A percentile compares a stretch with the other conserved stretches of the same genome.
phyloP scores from a whole-genome alignment of 2,113 vertebrate species.

The Trematomus loennbergii region DNA sequence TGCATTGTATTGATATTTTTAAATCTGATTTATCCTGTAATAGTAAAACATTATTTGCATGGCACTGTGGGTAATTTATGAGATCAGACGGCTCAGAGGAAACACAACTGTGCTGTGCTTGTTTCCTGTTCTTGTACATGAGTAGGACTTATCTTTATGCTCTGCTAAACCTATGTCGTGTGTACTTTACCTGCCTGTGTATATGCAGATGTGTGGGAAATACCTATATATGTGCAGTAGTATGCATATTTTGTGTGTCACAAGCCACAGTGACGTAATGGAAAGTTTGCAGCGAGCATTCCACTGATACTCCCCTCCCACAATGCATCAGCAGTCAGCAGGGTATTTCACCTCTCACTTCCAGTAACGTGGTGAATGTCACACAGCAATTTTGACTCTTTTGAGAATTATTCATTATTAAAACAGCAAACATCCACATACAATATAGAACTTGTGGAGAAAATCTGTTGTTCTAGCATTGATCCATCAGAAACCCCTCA shows the following conservation, averaged over 20 bases:
- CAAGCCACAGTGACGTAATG: constrained; percentile 45
- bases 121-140: constrained; percentile 57
- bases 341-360: constrained; percentile 78
- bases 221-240: constrained; percentile 12
- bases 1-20: neutral
- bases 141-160: neutral
- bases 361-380: constrained; percentile 70
- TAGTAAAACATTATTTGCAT: no score
- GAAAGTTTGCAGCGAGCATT: constrained; percentile 65
- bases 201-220: constrained; percentile 12
- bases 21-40: neutral
- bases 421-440: neutral
- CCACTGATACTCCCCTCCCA: constrained; percentile 65
- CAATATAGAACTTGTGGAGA: neutral
- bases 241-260: constrained; percentile 25
- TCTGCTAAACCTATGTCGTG: neutral
- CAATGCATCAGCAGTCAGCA: constrained; percentile 76
- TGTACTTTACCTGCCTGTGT: constrained; percentile 14
- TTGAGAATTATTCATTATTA: neutral
- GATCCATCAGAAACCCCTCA: neutral
- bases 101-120: constrained; percentile 14
- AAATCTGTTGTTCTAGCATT: neutral
- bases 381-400: neutral
- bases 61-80: neutral
- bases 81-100: constrained; percentile 14